Conservation (phyloP, 2,797 vertebrate genomes). For the Typhlichthys eigenmanni region DNA sequence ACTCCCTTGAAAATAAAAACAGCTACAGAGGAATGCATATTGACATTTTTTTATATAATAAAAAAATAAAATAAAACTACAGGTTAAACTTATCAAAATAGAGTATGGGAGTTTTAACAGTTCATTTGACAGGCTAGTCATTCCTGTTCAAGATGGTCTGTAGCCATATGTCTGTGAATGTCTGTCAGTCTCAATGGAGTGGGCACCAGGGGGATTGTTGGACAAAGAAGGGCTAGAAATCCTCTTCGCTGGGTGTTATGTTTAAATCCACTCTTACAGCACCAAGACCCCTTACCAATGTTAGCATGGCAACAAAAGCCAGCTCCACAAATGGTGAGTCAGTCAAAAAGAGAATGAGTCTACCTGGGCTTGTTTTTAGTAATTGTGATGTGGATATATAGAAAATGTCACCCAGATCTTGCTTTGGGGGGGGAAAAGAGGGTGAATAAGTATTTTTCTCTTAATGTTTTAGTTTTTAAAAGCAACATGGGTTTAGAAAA, state of each 20-base stretch:
- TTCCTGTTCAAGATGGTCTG: conserved; percentile 88
- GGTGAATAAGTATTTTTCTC: conserved; percentile 74
- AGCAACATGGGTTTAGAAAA: conserved; percentile 85
- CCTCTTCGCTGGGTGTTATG: conserved; percentile 59
- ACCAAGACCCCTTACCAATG: conserved; percentile 69
- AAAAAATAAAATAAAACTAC: conserved; percentile 80
- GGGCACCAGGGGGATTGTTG: conserved; percentile 82
- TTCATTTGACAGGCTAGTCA: conserved; percentile 83
- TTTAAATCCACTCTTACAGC: conserved; percentile 65
- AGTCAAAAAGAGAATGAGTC: conserved; percentile 44
- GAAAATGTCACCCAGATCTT: conserved; percentile 73
- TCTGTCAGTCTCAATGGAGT: conserved; percentile 81
- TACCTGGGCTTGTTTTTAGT: conserved; percentile 79
- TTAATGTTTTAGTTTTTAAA: conserved; percentile 84
- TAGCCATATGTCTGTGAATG: conserved; percentile 78
- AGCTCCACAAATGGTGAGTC: conserved; percentile 74
- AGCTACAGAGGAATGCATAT: conserved; percentile 96
- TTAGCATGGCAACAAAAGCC: conserved; percentile 42
- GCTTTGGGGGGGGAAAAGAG: conserved; percentile 45
- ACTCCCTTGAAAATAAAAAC: conserved; percentile 82
- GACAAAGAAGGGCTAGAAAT: conserved; percentile 44
- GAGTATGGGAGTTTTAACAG: conserved; percentile 51
- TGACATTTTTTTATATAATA: too few relatives aligned
- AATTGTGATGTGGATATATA: conserved; percentile 52
- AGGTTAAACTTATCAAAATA: conserved; percentile 78